Base-by-base conservation (phyloP, 2,888 invertebrate species). In the Napeogenes sylphis region DNA sequence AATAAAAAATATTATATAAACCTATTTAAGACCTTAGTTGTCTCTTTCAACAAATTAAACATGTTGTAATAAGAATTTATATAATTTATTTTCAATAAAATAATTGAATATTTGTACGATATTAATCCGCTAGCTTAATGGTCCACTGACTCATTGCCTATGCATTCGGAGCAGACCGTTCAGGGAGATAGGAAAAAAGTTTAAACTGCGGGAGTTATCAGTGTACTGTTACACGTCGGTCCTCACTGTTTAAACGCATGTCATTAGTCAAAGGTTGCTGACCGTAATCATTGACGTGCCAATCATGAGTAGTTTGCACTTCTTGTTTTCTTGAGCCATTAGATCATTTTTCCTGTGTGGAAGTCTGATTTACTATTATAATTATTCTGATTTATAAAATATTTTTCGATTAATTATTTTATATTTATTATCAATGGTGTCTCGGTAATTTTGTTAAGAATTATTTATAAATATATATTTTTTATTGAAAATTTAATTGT, bases 251-350 rank as follows among this genome's bases (percentile, higher is more conserved):
- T 84, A 79, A 79, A 78, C 80, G 78, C 81, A 81, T 87, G 83
- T 87, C 84, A 87, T 88, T 87, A 87, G 84, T 80, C 75, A 77
- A 85, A 87, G 88, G 87, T 88, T 79, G 85, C 84, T 90, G 87
- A 87, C 89, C 88, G 85, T 76, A 75, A 75, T 74, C 70, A 71
- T 75, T 71, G 73, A 76, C 71, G 74, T 70, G 71, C 61, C 56
- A 62, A 65, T 69, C 58, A 58, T 68, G 55, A 60, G 60, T 35
- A 55, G 35, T 58, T 42, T 58, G 35, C 30, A 14, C 30, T 54
- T 30, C 32, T 56, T 45, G 53, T 61, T 59, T 55, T 13, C 30
- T 51, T 51, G 10, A 30, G 30, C 30, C 51, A 30, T 13, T 21
- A 51, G 35, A 42, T 6, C 42, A 42, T 42, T 42, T 42, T 10